phyloP scores from a whole-genome alignment of 2,888 invertebrate genomes.

The Graphium colonna region DNA sequence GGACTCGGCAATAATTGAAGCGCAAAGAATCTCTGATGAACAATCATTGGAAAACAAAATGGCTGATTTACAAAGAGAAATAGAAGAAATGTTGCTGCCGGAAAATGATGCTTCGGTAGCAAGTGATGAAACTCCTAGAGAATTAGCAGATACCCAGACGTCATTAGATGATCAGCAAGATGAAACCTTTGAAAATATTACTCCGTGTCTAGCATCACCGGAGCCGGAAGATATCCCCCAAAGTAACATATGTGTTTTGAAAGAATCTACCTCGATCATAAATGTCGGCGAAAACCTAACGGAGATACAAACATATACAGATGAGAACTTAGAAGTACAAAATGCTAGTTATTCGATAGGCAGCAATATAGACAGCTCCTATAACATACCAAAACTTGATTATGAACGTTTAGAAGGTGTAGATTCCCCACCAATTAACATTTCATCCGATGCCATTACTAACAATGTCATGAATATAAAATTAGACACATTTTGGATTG shows the following conservation, averaged over 20 bases:
- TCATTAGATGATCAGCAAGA: constrained; percentile 51
- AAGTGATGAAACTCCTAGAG: constrained; percentile 59
- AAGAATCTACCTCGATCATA: constrained; percentile 18
- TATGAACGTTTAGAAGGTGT: constrained; percentile 6
- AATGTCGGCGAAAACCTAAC: constrained; percentile 18
- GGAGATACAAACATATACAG: neutral
- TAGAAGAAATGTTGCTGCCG: constrained; percentile 70
- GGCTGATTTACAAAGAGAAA: constrained; percentile 73
- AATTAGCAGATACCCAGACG: constrained; percentile 48
- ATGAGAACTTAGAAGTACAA: neutral
- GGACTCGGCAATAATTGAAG: constrained; percentile 11
- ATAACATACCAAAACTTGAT: neutral
- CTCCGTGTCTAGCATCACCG: constrained; percentile 57
- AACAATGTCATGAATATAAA: constrained; percentile 56
- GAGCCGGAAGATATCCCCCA: constrained; percentile 48
- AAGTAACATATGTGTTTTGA: constrained; percentile 8
- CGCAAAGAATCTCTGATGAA: constrained; percentile 53
- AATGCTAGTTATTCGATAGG: neutral
- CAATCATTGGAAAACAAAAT: constrained; percentile 70
- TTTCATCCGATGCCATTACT: constrained; percentile 39
- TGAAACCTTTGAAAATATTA: constrained; percentile 53
- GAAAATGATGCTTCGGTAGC: constrained; percentile 65
- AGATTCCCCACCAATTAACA: constrained; percentile 44
- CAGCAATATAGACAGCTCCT: neutral
- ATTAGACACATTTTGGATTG: constrained; percentile 80